Conservation (phyloP, 2,797 vertebrate genomes). For the Microcaecilia unicolor region DNA sequence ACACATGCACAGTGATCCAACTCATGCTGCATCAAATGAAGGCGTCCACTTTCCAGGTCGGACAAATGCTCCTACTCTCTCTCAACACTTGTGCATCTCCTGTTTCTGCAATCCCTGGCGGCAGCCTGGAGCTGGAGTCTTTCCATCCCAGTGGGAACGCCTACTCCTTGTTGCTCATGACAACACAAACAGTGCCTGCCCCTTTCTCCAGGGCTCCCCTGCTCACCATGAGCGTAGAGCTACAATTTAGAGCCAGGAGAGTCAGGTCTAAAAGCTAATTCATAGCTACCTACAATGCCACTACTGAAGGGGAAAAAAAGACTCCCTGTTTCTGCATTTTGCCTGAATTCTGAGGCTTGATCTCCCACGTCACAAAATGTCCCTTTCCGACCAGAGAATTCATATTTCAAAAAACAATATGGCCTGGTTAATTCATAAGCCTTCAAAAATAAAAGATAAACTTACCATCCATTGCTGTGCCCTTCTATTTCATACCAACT, state of each 20-base stretch:
- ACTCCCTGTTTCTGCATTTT: conserved; percentile 40
- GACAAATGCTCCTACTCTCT: conserved; percentile 10
- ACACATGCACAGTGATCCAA: conserved; percentile 2
- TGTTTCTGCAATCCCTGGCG: conserved; percentile 52
- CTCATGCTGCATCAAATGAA: neutral
- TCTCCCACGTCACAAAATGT: too few species aligned
- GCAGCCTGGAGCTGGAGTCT: conserved; percentile 54
- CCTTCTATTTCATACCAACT: too few species aligned
- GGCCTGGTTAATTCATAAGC: too few species aligned
- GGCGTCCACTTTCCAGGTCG: too few species aligned
- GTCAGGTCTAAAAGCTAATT: too few species aligned
- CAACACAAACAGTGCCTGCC: conserved; percentile 47
- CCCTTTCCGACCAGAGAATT: too few species aligned
- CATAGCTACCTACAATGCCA: conserved; percentile 41
- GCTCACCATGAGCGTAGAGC: conserved; percentile 34
- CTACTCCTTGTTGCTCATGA: conserved; percentile 46
- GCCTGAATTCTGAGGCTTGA: conserved; percentile 12
- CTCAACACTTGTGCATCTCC: conserved; percentile 39
- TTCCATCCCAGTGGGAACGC: conserved; percentile 45
- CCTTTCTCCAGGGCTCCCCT: conserved; percentile 11
- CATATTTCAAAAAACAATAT: too few species aligned
- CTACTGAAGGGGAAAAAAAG: conserved; percentile 36
- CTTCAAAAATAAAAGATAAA: too few species aligned
- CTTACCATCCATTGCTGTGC: too few species aligned
- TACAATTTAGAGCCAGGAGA: conserved; percentile 37